Conservation (phyloP, 2,797 vertebrate species). For the Trachops cirrhosus region DNA sequence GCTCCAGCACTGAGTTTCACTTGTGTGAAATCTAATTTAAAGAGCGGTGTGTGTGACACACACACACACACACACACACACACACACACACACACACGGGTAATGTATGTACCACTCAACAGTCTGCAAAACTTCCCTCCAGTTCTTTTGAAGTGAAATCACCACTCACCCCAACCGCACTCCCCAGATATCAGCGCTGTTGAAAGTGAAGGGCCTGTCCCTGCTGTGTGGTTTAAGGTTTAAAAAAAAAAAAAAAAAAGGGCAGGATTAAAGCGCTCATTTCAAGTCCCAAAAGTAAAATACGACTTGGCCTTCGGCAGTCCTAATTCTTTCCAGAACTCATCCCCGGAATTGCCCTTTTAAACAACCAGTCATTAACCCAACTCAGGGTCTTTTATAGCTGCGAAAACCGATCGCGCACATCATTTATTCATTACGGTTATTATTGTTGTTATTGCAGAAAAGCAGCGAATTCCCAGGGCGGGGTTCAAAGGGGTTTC, state of each 20-base stretch:
- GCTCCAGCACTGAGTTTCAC: background rate
- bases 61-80: background rate
- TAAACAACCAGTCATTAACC: conserved; percentile 76
- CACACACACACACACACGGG: background rate
- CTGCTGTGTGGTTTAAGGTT: conserved; percentile 70
- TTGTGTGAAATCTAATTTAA: conserved; percentile 41
- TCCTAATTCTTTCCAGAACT: conserved; percentile 69
- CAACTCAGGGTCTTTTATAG: conserved; percentile 75
- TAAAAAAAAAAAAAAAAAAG: conserved; percentile 56
- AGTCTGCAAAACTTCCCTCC: conserved; percentile 62
- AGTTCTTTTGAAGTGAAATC: conserved; percentile 63
- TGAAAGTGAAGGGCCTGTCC: conserved; percentile 69
- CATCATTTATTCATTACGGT: conserved; percentile 69
- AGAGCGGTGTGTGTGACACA: background rate
- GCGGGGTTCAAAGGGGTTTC: conserved; percentile 58
- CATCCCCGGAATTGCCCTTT: conserved; percentile 72
- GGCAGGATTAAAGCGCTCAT: conserved; percentile 72
- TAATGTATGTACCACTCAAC: conserved; percentile 37
- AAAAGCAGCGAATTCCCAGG: conserved; percentile 54
- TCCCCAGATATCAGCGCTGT: conserved; percentile 70
- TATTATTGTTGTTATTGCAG: conserved; percentile 75
- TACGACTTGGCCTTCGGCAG: conserved; percentile 75
- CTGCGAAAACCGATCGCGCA: conserved; percentile 64
- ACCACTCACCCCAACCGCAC: conserved; percentile 57
- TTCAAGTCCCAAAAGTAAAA: conserved; percentile 71